Evolutionary conservation across 2,888 invertebrate genomes (phyloP).

Genomic region (Leptodirus hochenwartii): DNA sequence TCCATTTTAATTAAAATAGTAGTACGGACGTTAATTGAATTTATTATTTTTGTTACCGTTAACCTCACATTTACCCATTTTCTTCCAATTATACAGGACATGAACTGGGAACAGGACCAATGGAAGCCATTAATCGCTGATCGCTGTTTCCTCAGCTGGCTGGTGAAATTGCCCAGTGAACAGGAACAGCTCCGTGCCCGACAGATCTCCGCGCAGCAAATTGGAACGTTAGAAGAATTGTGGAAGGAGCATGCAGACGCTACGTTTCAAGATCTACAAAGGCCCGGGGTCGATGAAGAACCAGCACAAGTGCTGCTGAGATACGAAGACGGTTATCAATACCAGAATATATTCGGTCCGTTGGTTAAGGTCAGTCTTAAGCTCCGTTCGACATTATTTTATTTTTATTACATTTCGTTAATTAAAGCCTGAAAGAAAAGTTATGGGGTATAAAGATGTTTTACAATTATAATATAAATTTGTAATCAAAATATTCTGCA

Average conservation of each 20-base stretch:
- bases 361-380: too few relatives aligned
- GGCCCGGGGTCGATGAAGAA: conserved; percentile 95
- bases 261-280: conserved; percentile 93
- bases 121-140: conserved; percentile 98
- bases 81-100: conserved; percentile 38
- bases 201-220: conserved; percentile 94
- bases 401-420: too few relatives aligned
- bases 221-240: conserved; percentile 92
- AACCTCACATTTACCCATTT: background rate
- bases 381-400: too few relatives aligned
- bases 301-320: conserved; percentile 74
- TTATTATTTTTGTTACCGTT: conserved; percentile 3
- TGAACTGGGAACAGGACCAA: conserved; percentile 98
- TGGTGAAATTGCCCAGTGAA: conserved; percentile 94
- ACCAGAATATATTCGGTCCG: conserved; percentile 95
- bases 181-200: conserved; percentile 90
- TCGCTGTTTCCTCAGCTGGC: conserved; percentile 89
- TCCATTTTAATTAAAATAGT: background rate
- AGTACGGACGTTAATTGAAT: conserved; percentile 1
- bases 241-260: conserved; percentile 99
- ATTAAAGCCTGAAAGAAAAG: too few relatives aligned
- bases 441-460: too few relatives aligned
- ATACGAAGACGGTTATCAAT: conserved; percentile 98
- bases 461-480: too few relatives aligned
- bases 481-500: too few relatives aligned